Conservation (phyloP, 2,888 invertebrate genomes). For the Thelaira solivaga region DNA sequence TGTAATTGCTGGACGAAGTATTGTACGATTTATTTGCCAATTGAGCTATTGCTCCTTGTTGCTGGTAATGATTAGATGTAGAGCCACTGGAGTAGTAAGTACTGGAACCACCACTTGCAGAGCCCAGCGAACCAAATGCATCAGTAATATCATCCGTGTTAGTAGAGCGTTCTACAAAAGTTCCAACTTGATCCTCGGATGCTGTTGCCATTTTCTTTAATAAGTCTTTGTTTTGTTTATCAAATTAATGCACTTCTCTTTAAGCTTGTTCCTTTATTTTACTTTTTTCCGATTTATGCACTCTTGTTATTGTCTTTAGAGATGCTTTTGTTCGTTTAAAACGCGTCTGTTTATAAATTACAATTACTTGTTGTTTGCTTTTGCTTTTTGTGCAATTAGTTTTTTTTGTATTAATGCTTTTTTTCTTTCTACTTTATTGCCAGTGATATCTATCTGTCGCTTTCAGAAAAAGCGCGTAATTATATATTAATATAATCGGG, state of each 20-base stretch:
- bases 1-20: slow-evolving; percentile 67
- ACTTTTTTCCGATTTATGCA: slow-evolving; percentile 1
- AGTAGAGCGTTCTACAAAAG: slow-evolving; percentile 64
- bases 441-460: background rate
- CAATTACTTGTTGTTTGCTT: slow-evolving; percentile 49
- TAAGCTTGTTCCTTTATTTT: background rate
- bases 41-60: slow-evolving; percentile 70
- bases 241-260: slow-evolving; percentile 10
- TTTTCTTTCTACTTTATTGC: background rate
- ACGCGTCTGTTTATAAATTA: slow-evolving; percentile 46
- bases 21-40: slow-evolving; percentile 67
- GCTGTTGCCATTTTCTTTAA: slow-evolving; percentile 56
- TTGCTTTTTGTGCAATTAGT: slow-evolving; percentile 47
- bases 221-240: slow-evolving; percentile 18
- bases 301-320: slow-evolving; percentile 30
- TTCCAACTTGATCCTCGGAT: slow-evolving; percentile 69
- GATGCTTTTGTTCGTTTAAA: slow-evolving; percentile 50
- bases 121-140: slow-evolving; percentile 69
- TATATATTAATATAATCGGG: no score
- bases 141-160: slow-evolving; percentile 70
- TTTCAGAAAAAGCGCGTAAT: no score
- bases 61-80: slow-evolving; percentile 28
- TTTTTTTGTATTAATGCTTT: background rate
- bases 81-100: slow-evolving; percentile 43
- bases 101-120: slow-evolving; percentile 27